Evolutionary conservation across 2,113 vertebrate species (phyloP).

Genomic region (Psittacula cyanocephala): DNA sequence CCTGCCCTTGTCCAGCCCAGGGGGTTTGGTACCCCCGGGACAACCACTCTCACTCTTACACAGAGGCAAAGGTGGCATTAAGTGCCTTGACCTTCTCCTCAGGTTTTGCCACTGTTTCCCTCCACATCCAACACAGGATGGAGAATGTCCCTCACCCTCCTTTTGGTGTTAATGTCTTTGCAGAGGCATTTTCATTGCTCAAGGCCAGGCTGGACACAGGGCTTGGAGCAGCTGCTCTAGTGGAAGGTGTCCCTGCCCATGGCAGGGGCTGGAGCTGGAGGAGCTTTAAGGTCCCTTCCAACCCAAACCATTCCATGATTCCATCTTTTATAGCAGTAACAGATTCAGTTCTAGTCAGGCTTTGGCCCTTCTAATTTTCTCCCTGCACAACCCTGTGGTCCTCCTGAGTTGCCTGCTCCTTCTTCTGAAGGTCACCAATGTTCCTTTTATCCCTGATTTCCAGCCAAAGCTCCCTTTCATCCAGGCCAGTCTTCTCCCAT

Average conservation of each 20-base stretch:
- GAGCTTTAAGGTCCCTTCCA: neutral
- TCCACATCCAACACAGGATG: neutral
- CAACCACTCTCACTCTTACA: neutral
- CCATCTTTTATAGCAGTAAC: neutral
- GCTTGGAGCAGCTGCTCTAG: neutral
- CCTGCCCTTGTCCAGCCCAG: neutral
- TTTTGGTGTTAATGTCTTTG: neutral
- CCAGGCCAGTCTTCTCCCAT: neutral
- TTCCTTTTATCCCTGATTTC: neutral
- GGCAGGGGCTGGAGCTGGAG: neutral
- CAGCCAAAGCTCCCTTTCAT: neutral
- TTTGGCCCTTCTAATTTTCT: neutral
- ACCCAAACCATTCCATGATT: neutral
- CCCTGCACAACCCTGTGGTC: neutral
- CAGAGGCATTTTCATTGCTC: neutral
- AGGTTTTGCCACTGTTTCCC: neutral
- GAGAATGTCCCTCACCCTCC: neutral
- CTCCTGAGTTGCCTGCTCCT: neutral
- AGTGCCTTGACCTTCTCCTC: too few relatives aligned
- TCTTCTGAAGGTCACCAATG: neutral
- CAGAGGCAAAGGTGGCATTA: neutral
- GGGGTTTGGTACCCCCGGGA: neutral
- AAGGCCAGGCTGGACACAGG: accelerated
- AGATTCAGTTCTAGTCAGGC: neutral
- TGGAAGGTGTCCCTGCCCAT: too few relatives aligned